Evolutionary conservation across 2,797 vertebrate genomes (phyloP).

Genomic region (Pangasius mekongensis): DNA sequence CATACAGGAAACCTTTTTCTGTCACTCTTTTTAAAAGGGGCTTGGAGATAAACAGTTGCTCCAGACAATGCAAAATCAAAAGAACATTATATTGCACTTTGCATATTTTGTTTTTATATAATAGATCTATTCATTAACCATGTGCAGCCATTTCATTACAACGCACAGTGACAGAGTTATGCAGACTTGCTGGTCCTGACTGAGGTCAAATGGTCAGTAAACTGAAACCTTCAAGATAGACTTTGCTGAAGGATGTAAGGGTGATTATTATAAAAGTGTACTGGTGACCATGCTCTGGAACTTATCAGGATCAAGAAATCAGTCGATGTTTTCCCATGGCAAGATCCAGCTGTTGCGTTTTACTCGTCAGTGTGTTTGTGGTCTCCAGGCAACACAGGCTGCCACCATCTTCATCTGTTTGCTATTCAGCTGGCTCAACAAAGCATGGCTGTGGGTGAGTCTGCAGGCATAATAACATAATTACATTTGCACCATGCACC

Average conservation of each 20-base stretch:
- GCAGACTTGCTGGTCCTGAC: conserved; percentile 23
- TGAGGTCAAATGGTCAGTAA: conserved; percentile 3
- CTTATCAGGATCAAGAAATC: conserved; percentile 52
- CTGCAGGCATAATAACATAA: conserved; percentile 41
- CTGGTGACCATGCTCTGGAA: conserved; percentile 29
- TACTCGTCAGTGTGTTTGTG: conserved; percentile 43
- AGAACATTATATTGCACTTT: conserved; percentile 50
- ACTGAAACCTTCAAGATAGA: conserved; percentile 27
- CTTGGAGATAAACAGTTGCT: conserved; percentile 52
- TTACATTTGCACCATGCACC: conserved; percentile 27
- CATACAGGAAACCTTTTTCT: conserved; percentile 59
- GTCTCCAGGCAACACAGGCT: conserved; percentile 46
- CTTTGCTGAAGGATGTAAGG: conserved; percentile 17
- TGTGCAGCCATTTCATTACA: conserved; percentile 16
- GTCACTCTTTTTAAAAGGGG: conserved; percentile 51
- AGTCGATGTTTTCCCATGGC: conserved; percentile 39
- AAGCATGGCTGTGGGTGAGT: conserved; percentile 42
- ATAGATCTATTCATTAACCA: conserved; percentile 39
- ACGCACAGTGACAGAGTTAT: conserved; percentile 17
- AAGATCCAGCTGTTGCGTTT: conserved; percentile 48
- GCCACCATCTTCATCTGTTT: conserved; percentile 48
- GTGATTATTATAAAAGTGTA: conserved; percentile 13
- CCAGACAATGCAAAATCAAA: conserved; percentile 56
- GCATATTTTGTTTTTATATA: conserved; percentile 50
- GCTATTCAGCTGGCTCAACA: conserved; percentile 44